Base-by-base conservation (phyloP, 2,888 invertebrate species). In the Pemphredon lugubris region DNA sequence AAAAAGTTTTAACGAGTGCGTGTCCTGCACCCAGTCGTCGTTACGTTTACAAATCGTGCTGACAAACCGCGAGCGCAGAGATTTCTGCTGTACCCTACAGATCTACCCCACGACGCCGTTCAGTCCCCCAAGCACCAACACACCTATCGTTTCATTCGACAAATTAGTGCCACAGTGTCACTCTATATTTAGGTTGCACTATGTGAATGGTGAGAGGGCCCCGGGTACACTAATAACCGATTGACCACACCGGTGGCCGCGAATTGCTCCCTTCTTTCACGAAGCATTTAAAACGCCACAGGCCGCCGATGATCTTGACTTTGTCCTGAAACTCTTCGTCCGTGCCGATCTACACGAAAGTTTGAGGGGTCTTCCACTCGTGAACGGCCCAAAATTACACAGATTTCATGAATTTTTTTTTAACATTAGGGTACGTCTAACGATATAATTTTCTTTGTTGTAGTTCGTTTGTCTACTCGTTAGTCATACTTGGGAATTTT, bases 121-220 rank as follows among this genome's bases (percentile, higher is more conserved):
- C 79, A 70, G 84, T 84, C 81, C 86, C 87, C 84, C 83, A 83
- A 75, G 80, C 79, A 81, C 83, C 83, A 84, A 82, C 84, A 84
- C 84, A 86, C 84, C 86, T 87, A 86, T 82, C 83, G 84, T 79
- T 85, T 82, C 85, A 86, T 88, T 88, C 86, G 83, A 87, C 86
- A 85, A 88, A 89, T 89, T 88, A 87, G 81, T 87, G 86, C 85
- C 84, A 86, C 85, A 87, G 84, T 88, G 88, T 88, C 88, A 88
- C 83, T 87, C 87, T 88, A 88, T 86, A 87, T 87, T 86, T 88
- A 88, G 79, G 78, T 30, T 78, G 71, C 59, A 58, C 69, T 76
- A 70, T 73, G 69, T 69, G 77, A 73, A 76, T 64, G 67, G 60
- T 61, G 39, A 72, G 65, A 75, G 75, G 55, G 65, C 68, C 61